Percentiles rank a stretch among this genome's conserved stretches.
phyloP scores from a whole-genome alignment of 2,888 invertebrate genomes.

The Heliconius erato region DNA sequence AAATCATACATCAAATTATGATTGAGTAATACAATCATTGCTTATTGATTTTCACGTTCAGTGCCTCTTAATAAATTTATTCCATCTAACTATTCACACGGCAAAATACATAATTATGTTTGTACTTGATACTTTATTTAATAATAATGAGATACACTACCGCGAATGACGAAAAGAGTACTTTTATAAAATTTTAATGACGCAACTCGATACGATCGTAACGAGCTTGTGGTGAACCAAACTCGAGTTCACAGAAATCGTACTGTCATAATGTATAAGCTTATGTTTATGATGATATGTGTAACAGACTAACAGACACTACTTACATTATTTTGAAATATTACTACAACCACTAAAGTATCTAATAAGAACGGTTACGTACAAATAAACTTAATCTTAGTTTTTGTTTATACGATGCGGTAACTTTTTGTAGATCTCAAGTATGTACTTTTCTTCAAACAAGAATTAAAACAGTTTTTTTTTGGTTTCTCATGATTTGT shows the following conservation, averaged over 20 bases:
- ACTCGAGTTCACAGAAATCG: constrained; percentile 48
- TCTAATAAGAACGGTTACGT: constrained; percentile 5
- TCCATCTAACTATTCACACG: neutral
- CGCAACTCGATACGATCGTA: constrained; percentile 56
- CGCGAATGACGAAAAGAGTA: constrained; percentile 27
- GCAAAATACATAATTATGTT: constrained; percentile 3
- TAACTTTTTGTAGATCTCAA: constrained; percentile 48
- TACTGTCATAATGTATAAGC: constrained; percentile 37
- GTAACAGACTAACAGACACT: constrained; percentile 35
- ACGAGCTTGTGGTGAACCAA: constrained; percentile 47
- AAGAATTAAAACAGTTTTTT: constrained; percentile 59
- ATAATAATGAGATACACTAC: constrained; percentile 7
- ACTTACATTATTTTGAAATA: constrained; percentile 1
- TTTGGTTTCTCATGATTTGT: constrained; percentile 81
- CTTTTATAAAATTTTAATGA: constrained; percentile 55
- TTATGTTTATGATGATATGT: constrained; percentile 37
- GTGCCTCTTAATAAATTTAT: neutral
- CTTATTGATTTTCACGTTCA: neutral
- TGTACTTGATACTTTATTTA: constrained; percentile 12
- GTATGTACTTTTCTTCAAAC: constrained; percentile 45
- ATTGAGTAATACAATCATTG: neutral
- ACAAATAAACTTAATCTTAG: neutral
- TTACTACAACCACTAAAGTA: neutral
- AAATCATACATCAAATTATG: no score
- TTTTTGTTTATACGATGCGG: constrained; percentile 36